Conservation (phyloP, 2,888 invertebrate species). For the Eristalinus aeneus region DNA sequence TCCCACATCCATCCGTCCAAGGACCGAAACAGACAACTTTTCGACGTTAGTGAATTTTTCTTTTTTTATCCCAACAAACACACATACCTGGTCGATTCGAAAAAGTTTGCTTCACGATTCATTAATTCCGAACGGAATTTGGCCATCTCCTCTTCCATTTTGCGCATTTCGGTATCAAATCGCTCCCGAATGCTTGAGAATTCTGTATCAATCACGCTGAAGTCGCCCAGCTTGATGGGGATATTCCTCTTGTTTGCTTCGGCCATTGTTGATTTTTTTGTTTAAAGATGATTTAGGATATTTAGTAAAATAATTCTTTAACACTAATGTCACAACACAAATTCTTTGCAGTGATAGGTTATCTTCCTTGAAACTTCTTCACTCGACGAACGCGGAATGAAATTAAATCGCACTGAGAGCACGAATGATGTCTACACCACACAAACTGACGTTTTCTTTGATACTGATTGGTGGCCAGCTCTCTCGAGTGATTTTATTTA, state of each 20-base stretch:
- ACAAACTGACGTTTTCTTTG: constrained; percentile 45
- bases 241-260: constrained; percentile 93
- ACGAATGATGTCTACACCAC: background rate
- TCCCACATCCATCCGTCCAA: background rate
- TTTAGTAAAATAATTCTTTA: constrained; percentile 8
- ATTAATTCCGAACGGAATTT: constrained; percentile 95
- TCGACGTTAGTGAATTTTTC: background rate
- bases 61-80: background rate
- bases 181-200: constrained; percentile 97
- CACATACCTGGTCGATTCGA: constrained; percentile 92
- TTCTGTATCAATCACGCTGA: constrained; percentile 97
- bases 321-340: constrained; percentile 56
- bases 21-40: background rate
- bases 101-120: constrained; percentile 96
- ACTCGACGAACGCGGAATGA: constrained; percentile 47
- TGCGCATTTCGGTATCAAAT: constrained; percentile 98
- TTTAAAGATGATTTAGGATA: constrained; percentile 17
- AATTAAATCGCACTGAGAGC: constrained; percentile 10
- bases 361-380: constrained; percentile 4
- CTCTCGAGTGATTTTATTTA: constrained; percentile 60
- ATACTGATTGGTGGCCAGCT: constrained; percentile 21
- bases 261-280: constrained; percentile 84
- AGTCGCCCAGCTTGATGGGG: constrained; percentile 96
- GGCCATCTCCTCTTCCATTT: constrained; percentile 99
- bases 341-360: constrained; percentile 10